Percentiles rank a stretch among this genome's conserved stretches.
phyloP scores from a whole-genome alignment of 2,797 vertebrate genomes.

The Cetoscarus ocellatus region DNA sequence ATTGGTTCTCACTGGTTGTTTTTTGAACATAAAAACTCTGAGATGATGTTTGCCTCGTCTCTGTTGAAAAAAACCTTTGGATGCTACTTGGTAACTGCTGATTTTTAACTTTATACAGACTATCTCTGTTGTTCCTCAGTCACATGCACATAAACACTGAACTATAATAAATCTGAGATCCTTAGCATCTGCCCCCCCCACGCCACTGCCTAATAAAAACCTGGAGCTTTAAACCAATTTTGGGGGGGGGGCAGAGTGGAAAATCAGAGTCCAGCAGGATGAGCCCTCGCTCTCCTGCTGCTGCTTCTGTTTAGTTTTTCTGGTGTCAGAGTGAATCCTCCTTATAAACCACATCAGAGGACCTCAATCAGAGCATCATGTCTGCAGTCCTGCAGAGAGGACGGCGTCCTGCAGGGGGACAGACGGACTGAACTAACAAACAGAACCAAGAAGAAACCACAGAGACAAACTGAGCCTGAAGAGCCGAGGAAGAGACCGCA shows the following conservation, averaged over 20 bases:
- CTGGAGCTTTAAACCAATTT: constrained; percentile 52
- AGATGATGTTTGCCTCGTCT: too few relatives aligned
- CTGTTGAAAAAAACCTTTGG: too few relatives aligned
- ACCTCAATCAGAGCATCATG: constrained; percentile 67
- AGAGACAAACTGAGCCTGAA: constrained; percentile 54
- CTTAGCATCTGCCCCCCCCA: constrained; percentile 23
- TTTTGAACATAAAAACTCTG: too few relatives aligned
- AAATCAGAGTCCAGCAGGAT: constrained; percentile 16
- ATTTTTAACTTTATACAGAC: too few relatives aligned
- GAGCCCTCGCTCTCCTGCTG: constrained; percentile 15
- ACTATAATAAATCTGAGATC: too few relatives aligned
- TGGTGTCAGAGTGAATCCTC: constrained; percentile 21
- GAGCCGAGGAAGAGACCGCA: constrained; percentile 34
- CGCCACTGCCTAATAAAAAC: constrained; percentile 55
- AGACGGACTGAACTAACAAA: constrained; percentile 59
- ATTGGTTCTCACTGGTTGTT: too few relatives aligned
- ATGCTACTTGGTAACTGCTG: too few relatives aligned
- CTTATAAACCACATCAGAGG: constrained; percentile 61
- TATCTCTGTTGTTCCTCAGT: too few relatives aligned
- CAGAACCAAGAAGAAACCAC: constrained; percentile 41
- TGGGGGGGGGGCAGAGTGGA: constrained; percentile 26
- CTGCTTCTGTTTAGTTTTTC: constrained; percentile 25
- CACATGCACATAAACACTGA: too few relatives aligned
- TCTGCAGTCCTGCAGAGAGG: constrained; percentile 54
- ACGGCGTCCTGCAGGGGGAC: constrained; percentile 46